A percentile compares a stretch with the other conserved stretches of the same genome.
These are phyloP conservation scores for Chelmon rostratus DNA, from an alignment of 2,797 vertebrate genomes.

Conservation along the genomic window DNA sequence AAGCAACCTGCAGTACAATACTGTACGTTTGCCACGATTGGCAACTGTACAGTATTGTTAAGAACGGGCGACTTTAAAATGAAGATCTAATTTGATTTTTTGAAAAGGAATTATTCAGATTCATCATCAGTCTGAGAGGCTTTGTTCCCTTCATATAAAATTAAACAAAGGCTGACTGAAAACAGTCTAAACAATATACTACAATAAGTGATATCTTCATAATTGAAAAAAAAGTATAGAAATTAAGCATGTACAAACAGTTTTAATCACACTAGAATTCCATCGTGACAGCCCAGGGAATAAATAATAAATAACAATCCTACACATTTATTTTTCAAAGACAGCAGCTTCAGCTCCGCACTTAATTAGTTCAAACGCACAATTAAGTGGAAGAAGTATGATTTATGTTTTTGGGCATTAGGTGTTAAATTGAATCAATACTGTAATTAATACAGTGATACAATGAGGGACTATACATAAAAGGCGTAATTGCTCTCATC, in stretches of 20 bases:
- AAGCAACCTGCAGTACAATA: constrained; percentile 72
- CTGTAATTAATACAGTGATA: constrained; percentile 75
- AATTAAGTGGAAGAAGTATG: constrained; percentile 77
- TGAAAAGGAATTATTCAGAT: constrained; percentile 27
- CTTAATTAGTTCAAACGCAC: constrained; percentile 79
- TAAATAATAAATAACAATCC: constrained; percentile 78
- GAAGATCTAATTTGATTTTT: constrained; percentile 68
- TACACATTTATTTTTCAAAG: constrained; percentile 76
- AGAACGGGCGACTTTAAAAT: constrained; percentile 57
- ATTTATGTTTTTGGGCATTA: constrained; percentile 81
- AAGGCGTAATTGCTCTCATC: constrained; percentile 74
- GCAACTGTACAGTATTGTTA: constrained; percentile 81
- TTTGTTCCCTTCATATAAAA: constrained; percentile 54
- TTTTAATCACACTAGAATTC: constrained; percentile 70
- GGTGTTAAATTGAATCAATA: constrained; percentile 81
- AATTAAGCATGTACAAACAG: constrained; percentile 63
- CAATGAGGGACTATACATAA: constrained; percentile 66
- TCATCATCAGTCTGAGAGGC: constrained; percentile 36
- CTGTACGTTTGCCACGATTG: constrained; percentile 77
- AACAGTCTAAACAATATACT: constrained; percentile 29
- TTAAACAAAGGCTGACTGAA: constrained; percentile 33
- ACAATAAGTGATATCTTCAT: constrained; percentile 32
- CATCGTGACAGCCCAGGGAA: constrained; percentile 76
- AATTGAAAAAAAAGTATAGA: constrained; percentile 37
- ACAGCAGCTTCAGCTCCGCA: constrained; percentile 64